Evolutionary conservation across 2,888 invertebrate species (phyloP).

Genomic region (Drosophila mettleri): DNA sequence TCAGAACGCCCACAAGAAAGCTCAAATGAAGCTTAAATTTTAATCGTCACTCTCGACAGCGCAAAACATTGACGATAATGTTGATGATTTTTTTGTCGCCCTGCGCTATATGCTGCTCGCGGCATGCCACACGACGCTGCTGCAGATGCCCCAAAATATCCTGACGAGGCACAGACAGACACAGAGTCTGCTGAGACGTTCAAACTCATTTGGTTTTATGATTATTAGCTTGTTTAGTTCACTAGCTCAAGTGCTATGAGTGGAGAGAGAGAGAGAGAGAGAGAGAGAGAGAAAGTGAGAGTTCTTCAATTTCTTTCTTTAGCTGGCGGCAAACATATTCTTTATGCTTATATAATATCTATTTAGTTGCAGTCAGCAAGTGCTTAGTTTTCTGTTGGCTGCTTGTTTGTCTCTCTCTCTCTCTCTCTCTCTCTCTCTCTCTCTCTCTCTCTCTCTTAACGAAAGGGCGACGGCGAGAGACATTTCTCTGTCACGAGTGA

Average conservation of each 20-base stretch:
- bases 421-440: no score
- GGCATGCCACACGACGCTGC: constrained; percentile 25
- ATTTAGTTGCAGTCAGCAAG: constrained; percentile 75
- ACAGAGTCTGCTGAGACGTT: constrained; percentile 68
- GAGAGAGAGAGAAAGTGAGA: background rate
- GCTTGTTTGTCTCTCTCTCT: constrained; percentile 61
- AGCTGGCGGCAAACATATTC: constrained; percentile 71
- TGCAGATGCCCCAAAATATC: constrained; percentile 22
- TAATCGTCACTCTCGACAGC: constrained; percentile 71
- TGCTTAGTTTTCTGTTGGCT: constrained; percentile 56
- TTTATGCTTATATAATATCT: constrained; percentile 80
- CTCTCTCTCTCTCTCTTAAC: no score
- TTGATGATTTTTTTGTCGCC: constrained; percentile 72
- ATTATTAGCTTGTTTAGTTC: constrained; percentile 84
- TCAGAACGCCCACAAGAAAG: constrained; percentile 34
- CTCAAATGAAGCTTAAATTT: constrained; percentile 78
- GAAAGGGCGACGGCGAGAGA: background rate
- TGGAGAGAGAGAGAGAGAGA: no score
- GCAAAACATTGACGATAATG: constrained; percentile 69
- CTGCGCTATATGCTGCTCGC: constrained; percentile 15
- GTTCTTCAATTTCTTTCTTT: constrained; percentile 33
- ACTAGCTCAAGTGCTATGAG: constrained; percentile 54
- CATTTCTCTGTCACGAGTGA: constrained; percentile 66
- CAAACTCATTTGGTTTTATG: constrained; percentile 84
- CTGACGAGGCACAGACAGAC: constrained; percentile 29